A percentile compares a stretch with the other conserved stretches of the same genome.
Evolutionary conservation across 2,113 vertebrate species (phyloP).

Genomic region (Sarotherodon lohbergeri): DNA sequence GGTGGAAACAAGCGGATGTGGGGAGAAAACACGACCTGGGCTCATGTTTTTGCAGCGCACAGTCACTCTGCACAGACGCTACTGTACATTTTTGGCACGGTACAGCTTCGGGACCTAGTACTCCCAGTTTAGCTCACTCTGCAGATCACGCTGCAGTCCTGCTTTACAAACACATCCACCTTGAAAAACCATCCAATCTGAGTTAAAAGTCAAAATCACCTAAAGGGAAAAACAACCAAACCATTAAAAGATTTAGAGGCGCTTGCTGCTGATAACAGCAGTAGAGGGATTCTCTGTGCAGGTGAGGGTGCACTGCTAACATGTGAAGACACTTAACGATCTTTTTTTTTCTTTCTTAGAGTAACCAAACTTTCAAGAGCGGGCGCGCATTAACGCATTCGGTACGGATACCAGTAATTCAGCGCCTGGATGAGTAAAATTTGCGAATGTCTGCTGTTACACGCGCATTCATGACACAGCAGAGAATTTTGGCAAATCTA

Average conservation of each 20-base stretch:
- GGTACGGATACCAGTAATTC: not conserved
- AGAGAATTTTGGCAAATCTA: not conserved
- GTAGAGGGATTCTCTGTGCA: not conserved
- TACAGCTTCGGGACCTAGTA: not conserved
- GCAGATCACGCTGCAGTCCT: not conserved
- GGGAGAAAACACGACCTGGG: not conserved
- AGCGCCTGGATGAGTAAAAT: not conserved
- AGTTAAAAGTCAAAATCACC: not conserved
- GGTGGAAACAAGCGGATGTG: not conserved
- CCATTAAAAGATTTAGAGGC: not conserved
- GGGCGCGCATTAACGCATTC: not conserved
- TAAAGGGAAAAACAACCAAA: not conserved
- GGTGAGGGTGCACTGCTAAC: not conserved
- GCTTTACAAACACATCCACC: not conserved
- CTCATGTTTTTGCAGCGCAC: not conserved
- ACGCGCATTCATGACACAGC: not conserved
- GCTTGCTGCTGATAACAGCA: not conserved
- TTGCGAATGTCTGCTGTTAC: not conserved
- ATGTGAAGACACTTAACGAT: not conserved
- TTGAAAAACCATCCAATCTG: not conserved
- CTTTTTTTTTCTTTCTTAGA: not conserved
- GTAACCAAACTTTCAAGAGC: not conserved
- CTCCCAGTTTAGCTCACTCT: slow-evolving; percentile 8
- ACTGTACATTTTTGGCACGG: slow-evolving; percentile 5
- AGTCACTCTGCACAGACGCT: not conserved